Percentiles rank a stretch among this genome's conserved stretches.
These are phyloP conservation scores for Lanius collurio DNA, from an alignment of 2,113 vertebrate genomes.

Conservation along the genomic window DNA sequence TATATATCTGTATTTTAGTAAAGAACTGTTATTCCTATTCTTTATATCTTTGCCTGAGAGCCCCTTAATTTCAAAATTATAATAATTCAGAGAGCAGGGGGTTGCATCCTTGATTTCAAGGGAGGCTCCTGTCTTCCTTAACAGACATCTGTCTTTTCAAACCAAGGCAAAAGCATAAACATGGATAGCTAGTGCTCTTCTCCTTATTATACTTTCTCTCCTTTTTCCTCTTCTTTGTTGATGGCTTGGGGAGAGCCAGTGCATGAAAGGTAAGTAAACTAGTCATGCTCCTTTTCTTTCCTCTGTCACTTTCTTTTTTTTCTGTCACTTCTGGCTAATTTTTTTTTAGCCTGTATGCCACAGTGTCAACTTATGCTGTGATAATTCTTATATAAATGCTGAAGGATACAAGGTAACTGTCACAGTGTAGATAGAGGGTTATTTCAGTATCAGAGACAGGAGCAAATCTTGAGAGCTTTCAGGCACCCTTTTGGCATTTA, in stretches of 20 bases:
- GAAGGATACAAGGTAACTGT: neutral
- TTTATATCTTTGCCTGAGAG: no score
- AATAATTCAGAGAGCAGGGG: no score
- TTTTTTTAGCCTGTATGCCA: neutral
- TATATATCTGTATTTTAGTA: no score
- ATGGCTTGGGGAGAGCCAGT: neutral
- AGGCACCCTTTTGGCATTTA: neutral
- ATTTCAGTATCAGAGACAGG: neutral
- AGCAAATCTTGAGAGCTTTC: neutral
- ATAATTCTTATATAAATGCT: neutral
- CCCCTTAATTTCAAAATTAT: no score
- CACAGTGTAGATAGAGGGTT: neutral
- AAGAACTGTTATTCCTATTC: no score
- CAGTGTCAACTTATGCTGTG: neutral
- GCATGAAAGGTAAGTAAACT: neutral
- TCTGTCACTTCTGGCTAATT: neutral
- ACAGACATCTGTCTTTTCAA: no score
- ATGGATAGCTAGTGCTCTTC: neutral
- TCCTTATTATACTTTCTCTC: conserved; percentile 17
- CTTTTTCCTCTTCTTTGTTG: conserved; percentile 9
- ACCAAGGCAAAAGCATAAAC: neutral
- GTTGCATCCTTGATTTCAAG: no score
- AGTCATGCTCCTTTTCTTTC: neutral
- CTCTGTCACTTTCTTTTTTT: neutral
- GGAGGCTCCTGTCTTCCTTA: no score